Evolutionary conservation across 2,113 vertebrate species (phyloP).

Genomic region (Aviceda subcristata): DNA sequence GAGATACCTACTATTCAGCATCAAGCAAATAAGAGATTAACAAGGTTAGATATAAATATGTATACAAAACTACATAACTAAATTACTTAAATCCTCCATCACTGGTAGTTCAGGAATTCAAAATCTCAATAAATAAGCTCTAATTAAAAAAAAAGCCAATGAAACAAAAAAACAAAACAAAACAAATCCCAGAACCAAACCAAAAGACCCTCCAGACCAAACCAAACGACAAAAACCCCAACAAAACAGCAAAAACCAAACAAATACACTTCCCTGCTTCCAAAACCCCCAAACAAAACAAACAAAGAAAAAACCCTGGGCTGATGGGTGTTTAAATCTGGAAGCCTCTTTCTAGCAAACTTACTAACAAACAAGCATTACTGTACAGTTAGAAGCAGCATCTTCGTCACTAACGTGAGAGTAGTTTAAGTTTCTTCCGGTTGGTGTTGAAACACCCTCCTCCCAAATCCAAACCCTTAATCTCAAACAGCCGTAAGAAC

Average conservation of each 20-base stretch:
- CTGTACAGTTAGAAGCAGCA: neutral
- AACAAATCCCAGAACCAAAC: neutral
- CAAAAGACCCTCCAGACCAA: too few relatives aligned
- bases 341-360: neutral
- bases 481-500: neutral
- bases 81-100: neutral
- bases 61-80: neutral
- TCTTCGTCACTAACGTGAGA: neutral
- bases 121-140: neutral
- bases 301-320: neutral
- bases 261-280: fast-evolving
- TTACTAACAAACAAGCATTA: neutral
- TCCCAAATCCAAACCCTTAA: neutral
- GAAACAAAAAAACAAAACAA: too few relatives aligned
- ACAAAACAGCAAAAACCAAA: neutral
- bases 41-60: neutral
- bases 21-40: neutral
- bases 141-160: neutral
- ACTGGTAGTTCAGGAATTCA: neutral
- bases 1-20: neutral
- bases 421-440: neutral
- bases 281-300: neutral
- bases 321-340: neutral
- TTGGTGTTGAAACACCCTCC: neutral
- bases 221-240: neutral